Conservation (phyloP, 2,113 vertebrate species). For the Ictalurus furcatus region DNA sequence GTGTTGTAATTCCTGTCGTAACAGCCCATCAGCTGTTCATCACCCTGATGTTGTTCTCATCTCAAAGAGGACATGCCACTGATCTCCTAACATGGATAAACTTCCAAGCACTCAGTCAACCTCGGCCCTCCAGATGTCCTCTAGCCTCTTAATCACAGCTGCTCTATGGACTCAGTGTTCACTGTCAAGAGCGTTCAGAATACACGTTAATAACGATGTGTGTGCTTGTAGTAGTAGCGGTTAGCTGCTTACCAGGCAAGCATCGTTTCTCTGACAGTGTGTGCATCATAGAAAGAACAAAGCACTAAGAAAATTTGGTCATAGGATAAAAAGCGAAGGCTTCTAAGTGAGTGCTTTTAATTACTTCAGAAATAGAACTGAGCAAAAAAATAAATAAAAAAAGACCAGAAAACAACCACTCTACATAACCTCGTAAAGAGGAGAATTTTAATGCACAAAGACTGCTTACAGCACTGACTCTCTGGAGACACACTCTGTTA, state of each 20-base stretch:
- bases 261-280: neutral
- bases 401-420: conserved; percentile 40
- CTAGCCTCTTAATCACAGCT: conserved; percentile 6
- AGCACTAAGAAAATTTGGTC: conserved; percentile 30
- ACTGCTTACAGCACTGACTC: conserved; percentile 52
- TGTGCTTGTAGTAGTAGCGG: neutral
- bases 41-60: neutral
- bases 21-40: neutral
- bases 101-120: neutral
- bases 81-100: neutral
- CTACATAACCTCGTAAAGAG: conserved; percentile 64
- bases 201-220: conserved; percentile 5
- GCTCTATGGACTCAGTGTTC: neutral
- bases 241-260: neutral
- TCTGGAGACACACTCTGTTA: conserved; percentile 45
- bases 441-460: conserved; percentile 61
- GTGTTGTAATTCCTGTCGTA: neutral
- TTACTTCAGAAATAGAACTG: conserved; percentile 37
- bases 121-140: neutral
- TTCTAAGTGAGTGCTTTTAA: conserved; percentile 27
- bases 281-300: conserved; percentile 30
- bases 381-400: conserved; percentile 13
- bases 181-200: neutral
- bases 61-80: neutral
- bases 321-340: neutral